Conservation (phyloP, 2,888 invertebrate species). For the Psococerastis gibbosa region DNA sequence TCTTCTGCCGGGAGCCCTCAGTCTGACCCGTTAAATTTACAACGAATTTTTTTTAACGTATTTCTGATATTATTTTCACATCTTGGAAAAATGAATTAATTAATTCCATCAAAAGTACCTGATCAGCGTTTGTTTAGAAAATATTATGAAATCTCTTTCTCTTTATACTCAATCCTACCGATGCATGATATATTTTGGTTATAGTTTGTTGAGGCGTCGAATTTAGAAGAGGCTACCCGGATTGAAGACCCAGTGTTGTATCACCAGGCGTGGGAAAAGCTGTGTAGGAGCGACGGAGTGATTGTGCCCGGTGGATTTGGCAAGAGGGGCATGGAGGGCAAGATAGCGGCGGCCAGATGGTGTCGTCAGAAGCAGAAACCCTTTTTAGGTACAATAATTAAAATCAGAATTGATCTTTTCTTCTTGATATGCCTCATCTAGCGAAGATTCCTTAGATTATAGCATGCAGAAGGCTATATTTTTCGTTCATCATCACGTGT, state of each 20-base stretch:
- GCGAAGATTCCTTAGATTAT: too few species aligned
- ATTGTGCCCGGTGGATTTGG: constrained; percentile 98
- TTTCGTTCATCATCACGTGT: too few species aligned
- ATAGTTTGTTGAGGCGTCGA: constrained; percentile 76
- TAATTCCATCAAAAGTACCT: constrained; percentile 1
- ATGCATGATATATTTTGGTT: constrained; percentile 17
- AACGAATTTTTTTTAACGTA: too few species aligned
- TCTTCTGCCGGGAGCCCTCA: too few species aligned
- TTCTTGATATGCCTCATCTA: too few species aligned
- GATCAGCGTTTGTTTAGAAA: too few species aligned
- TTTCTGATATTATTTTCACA: background rate
- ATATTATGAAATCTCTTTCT: too few species aligned
- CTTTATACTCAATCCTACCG: constrained; percentile 7
- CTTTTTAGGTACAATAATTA: constrained; percentile 71
- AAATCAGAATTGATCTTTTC: too few species aligned
- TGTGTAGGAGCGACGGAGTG: constrained; percentile 78
- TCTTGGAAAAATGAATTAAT: background rate
- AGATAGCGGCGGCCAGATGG: constrained; percentile 84
- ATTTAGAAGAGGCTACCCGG: constrained; percentile 58
- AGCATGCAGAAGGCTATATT: too few species aligned
- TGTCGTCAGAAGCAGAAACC: constrained; percentile 80
- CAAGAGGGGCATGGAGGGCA: constrained; percentile 86
- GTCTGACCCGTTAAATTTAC: too few species aligned
- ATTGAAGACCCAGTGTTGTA: constrained; percentile 61
- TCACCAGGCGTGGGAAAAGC: constrained; percentile 82